A percentile compares a stretch with the other conserved stretches of the same genome.
These are phyloP conservation scores for Euschistus heros DNA, from an alignment of 1,140 invertebrate genomes.

Conservation along the genomic window DNA sequence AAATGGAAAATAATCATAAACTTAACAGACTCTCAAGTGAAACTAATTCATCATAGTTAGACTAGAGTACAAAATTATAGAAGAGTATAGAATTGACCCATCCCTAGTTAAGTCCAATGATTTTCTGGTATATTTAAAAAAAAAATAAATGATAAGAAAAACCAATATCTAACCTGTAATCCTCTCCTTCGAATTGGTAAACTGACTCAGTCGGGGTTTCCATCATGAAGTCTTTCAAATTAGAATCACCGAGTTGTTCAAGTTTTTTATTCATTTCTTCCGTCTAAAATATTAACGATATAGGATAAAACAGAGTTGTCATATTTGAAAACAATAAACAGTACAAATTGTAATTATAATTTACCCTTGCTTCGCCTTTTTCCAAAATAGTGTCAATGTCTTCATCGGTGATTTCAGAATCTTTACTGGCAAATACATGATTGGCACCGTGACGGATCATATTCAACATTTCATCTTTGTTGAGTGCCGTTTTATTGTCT, in stretches of 20 bases:
- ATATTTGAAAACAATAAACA: neutral
- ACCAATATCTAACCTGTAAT: slow-evolving; percentile 41
- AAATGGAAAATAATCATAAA: no score
- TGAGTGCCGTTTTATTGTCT: slow-evolving; percentile 83
- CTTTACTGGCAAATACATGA: slow-evolving; percentile 97
- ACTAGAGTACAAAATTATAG: no score
- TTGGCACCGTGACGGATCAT: slow-evolving; percentile 99
- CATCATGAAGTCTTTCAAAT: slow-evolving; percentile 87
- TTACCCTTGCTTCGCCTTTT: slow-evolving; percentile 79
- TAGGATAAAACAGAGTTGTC: neutral
- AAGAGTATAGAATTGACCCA: no score
- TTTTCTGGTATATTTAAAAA: no score
- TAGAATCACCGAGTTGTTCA: slow-evolving; percentile 82
- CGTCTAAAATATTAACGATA: slow-evolving; percentile 46
- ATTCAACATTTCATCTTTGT: slow-evolving; percentile 97
- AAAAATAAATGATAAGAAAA: no score
- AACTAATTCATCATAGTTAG: no score
- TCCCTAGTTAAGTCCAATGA: no score
- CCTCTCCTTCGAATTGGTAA: slow-evolving; percentile 91
- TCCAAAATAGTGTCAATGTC: slow-evolving; percentile 93
- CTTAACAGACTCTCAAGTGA: no score
- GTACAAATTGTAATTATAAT: neutral
- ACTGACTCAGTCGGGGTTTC: slow-evolving; percentile 79
- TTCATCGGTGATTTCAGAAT: slow-evolving; percentile 95
- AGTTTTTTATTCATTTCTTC: slow-evolving; percentile 87